Evolutionary conservation across 2,888 invertebrate species (phyloP), one percentile per base, ranked within the genome.

Genomic region (Belgica antarctica): DNA sequence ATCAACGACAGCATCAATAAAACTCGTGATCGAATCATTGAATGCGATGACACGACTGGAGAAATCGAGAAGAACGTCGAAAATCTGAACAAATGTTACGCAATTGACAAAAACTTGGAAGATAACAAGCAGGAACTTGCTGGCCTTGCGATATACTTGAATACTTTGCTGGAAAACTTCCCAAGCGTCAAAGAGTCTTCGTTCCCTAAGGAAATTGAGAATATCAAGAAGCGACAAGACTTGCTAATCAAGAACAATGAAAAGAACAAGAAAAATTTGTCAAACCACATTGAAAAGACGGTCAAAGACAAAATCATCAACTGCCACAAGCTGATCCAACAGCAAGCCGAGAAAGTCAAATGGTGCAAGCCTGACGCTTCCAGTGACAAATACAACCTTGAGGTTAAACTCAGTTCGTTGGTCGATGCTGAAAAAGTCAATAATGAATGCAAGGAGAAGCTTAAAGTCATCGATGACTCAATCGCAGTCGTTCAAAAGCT

Each of bases 291-390:
- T 34, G 70, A 70, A 5, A 70, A 70, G 19, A 61, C 27, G 8
- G 59, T 61, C 28, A 70, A 61, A 27, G 70, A 70, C 27, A 70
- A 61, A 61, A 70, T 70, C 7, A 25, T 36, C 5, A 28, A 24
- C 2, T 61, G 61, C 24, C 36, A 59, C 3, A 59, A 61, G 25
- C 1, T 27, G 1, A 41, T 70, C 41, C 61, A 61, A 22, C 59
- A 61, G 1, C 87, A 91, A 73, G 89, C 89, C 72, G 96, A 96
- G 76, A 96, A 96, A 79, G 87, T 94, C 1, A 84, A 87, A 12
- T 96, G 96, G 94, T 96, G 96, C 77, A 85, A 89, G 75, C 92
- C 94, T 0, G 95, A 96, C 76, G 85, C 89, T 1, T 87, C 89
- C 31, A 94, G 92, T 75, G 96, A 96, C 76, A 89, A 89, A 77